Conservation (phyloP, 2,113 vertebrate species). For the Stigmatopora nigra region DNA sequence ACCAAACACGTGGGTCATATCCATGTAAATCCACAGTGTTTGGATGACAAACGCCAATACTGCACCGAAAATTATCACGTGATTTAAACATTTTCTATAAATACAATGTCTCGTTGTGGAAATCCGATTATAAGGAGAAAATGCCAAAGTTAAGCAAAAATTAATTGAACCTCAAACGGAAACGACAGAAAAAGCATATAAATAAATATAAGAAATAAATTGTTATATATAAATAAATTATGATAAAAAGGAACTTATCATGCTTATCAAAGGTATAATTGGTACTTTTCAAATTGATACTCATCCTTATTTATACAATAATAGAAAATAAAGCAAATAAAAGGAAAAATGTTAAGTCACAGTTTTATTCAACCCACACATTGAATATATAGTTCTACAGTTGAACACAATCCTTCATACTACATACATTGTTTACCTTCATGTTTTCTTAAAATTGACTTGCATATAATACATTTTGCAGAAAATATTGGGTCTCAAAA, state of each 20-base stretch:
- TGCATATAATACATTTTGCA: not conserved
- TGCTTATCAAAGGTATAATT: not conserved
- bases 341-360: not conserved
- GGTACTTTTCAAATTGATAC: no score
- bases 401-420: not conserved
- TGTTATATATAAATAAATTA: no score
- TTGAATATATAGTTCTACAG: not conserved
- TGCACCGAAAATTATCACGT: not conserved
- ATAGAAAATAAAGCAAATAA: not conserved
- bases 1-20: not conserved
- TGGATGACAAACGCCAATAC: constrained; percentile 26
- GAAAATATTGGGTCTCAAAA: constrained; percentile 34
- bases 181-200: no score
- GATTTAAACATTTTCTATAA: no score
- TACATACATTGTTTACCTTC: not conserved
- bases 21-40: no score
- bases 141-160: no score
- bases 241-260: no score
- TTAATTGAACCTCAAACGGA: no score
- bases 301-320: not conserved
- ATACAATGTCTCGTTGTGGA: no score
- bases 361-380: constrained; percentile 11
- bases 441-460: not conserved
- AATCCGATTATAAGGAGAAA: no score
- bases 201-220: no score